phyloP scores from a whole-genome alignment of 2,888 invertebrate species.

The Crocallis elinguaria region DNA sequence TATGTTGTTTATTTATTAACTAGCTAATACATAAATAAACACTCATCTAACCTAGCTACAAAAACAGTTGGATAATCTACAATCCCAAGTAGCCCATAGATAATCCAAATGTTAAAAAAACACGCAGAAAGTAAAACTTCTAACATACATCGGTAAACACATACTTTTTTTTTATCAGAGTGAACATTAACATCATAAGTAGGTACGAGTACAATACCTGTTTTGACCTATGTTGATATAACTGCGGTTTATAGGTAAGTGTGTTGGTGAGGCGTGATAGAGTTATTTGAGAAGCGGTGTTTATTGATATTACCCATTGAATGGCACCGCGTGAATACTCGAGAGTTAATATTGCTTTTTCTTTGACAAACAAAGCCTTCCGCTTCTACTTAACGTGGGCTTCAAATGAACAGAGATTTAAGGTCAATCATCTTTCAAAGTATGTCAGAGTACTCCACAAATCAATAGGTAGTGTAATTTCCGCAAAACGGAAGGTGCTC shows the following conservation, averaged over 20 bases:
- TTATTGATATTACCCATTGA: constrained; percentile 32
- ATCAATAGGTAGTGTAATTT: neutral
- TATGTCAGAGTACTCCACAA: constrained; percentile 1
- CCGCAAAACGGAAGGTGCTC: neutral
- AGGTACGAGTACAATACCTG: constrained; percentile 1
- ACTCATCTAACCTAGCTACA: no score
- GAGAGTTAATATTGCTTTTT: constrained; percentile 27
- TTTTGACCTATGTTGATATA: constrained; percentile 22
- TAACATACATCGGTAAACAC: neutral
- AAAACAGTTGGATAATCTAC: no score
- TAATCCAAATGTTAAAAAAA: no score
- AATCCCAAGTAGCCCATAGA: no score
- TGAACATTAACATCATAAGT: no score
- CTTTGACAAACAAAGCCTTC: constrained; percentile 24
- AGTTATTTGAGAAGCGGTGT: constrained; percentile 25
- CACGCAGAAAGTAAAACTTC: neutral
- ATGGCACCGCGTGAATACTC: constrained; percentile 12
- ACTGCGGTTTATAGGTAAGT: constrained; percentile 15
- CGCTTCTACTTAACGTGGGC: constrained; percentile 2
- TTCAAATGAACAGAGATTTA: constrained; percentile 5
- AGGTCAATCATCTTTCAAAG: constrained; percentile 15
- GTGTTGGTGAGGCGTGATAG: constrained; percentile 22
- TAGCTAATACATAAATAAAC: no score
- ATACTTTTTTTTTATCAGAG: no score
- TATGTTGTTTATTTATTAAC: no score